Percentiles rank a stretch among this genome's conserved stretches.
Evolutionary conservation across 2,888 invertebrate species (phyloP).

Genomic region (Geophilus truncorum): DNA sequence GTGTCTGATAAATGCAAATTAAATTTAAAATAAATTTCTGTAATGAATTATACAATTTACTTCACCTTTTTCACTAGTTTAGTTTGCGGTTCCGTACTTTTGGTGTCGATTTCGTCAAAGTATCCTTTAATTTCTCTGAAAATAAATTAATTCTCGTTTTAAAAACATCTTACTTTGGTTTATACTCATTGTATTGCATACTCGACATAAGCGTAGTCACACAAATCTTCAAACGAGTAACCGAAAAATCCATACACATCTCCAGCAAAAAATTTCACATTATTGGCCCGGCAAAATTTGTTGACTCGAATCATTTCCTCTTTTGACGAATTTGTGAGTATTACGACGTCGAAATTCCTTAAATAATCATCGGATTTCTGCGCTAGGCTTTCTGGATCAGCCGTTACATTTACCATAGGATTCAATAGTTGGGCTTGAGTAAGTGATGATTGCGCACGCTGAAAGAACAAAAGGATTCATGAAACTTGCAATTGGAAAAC

Average conservation of each 20-base stretch:
- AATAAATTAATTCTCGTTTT: not conserved
- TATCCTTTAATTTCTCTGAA: constrained; percentile 10
- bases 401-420: constrained; percentile 80
- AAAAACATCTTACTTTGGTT: constrained; percentile 49
- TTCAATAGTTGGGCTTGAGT: constrained; percentile 77
- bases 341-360: constrained; percentile 70
- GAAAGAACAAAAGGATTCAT: constrained; percentile 41
- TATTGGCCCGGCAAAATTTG: constrained; percentile 65
- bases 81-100: constrained; percentile 43
- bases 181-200: no score
- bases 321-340: constrained; percentile 68
- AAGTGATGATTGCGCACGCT: constrained; percentile 79
- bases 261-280: constrained; percentile 78
- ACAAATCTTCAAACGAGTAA: constrained; percentile 82
- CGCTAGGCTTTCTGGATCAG: constrained; percentile 53
- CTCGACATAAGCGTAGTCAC: constrained; percentile 74
- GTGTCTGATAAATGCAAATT: constrained; percentile 48
- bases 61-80: constrained; percentile 44
- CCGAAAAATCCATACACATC: constrained; percentile 93
- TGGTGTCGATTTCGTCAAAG: constrained; percentile 40
- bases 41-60: not conserved
- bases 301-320: constrained; percentile 69
- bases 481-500: not conserved
- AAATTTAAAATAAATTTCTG: not conserved
- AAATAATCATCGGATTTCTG: constrained; percentile 69